These are phyloP conservation scores for Limnodromus scolopaceus DNA, from an alignment of 2,797 vertebrate species.

Conservation along the genomic window DNA sequence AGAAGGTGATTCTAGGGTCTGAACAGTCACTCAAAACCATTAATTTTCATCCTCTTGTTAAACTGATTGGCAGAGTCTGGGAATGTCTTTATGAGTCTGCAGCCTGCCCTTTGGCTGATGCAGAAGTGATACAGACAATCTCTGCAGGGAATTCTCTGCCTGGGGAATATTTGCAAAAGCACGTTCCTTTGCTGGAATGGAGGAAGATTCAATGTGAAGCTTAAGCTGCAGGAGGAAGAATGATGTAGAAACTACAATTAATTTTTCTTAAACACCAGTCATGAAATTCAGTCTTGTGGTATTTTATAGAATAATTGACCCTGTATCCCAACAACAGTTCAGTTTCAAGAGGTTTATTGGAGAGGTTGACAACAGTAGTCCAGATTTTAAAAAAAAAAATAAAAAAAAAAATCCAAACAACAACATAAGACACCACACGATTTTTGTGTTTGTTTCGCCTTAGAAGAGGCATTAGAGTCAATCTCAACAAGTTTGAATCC, in stretches of 20 bases:
- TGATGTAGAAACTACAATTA: background rate
- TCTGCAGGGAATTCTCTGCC: background rate
- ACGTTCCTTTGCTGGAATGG: background rate
- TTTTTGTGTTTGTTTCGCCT: background rate
- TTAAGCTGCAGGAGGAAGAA: background rate
- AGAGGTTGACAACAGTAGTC: background rate
- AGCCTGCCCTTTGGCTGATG: background rate
- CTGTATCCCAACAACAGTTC: background rate
- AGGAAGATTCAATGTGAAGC: background rate
- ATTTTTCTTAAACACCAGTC: background rate
- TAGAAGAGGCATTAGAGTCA: background rate
- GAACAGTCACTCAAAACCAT: conserved; percentile 36
- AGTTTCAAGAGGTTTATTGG: background rate
- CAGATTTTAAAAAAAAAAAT: background rate
- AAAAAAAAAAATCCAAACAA: background rate
- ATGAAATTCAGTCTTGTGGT: background rate
- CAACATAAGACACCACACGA: background rate
- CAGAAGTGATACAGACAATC: background rate
- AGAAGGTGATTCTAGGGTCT: conserved; percentile 9
- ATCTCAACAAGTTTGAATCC: background rate
- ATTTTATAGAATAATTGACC: background rate
- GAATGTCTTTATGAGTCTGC: background rate
- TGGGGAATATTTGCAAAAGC: background rate
- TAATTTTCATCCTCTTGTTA: conserved; percentile 45
- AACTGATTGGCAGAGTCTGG: conserved; percentile 23